Conservation (phyloP, 2,797 vertebrate genomes). For the Smutsia gigantea region DNA sequence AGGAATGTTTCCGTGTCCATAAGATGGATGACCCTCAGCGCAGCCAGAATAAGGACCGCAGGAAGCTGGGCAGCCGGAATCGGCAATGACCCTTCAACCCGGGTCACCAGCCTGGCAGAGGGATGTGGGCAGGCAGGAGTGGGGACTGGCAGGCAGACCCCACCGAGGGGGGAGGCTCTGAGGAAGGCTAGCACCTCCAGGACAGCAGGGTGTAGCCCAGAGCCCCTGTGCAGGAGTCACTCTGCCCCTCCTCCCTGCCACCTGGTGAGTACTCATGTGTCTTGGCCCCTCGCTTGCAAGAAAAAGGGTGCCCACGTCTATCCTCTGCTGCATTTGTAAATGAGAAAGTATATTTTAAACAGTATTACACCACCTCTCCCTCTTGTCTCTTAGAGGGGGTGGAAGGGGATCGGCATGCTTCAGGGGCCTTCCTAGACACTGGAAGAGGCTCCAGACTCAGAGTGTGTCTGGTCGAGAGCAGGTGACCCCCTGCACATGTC, state of each 20-base stretch:
- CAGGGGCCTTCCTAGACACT: not conserved
- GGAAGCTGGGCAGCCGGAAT: conserved; percentile 89
- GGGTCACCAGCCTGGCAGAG: not conserved
- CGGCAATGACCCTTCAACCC: conserved; percentile 83
- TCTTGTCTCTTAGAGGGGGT: not conserved
- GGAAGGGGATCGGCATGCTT: not conserved
- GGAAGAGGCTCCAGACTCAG: not conserved
- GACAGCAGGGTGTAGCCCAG: not conserved
- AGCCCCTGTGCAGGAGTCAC: not conserved
- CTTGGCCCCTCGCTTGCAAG: not conserved
- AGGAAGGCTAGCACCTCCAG: not conserved
- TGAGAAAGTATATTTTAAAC: not conserved
- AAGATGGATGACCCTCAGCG: conserved; percentile 92
- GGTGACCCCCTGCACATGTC: conserved; percentile 50
- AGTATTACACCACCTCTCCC: not conserved
- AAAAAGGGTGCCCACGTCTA: not conserved
- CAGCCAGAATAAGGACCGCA: conserved; percentile 85
- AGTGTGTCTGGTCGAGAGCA: not conserved
- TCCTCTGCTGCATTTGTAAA: not conserved
- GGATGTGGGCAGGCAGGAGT: not conserved
- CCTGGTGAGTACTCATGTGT: not conserved
- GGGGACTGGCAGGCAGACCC: not conserved
- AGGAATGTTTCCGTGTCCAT: conserved; percentile 95
- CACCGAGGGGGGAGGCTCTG: not conserved
- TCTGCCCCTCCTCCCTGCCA: not conserved